Base-by-base conservation (phyloP, 2,888 invertebrate species). In the Erpobdella octoculata region DNA sequence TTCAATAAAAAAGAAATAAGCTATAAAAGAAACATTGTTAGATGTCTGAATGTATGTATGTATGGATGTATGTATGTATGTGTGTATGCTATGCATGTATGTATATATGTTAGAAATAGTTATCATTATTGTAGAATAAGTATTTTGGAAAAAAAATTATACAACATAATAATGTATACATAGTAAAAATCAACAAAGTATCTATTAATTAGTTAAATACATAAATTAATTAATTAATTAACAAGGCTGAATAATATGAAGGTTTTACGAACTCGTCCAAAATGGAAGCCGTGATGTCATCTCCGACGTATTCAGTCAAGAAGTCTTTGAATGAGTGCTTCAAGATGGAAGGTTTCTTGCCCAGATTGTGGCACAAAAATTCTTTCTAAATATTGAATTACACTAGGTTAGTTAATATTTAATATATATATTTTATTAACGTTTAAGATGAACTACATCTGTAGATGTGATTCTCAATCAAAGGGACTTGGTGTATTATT, bases 241-340 rank as follows among this genome's bases (percentile, higher is more conserved):
- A n/a, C n/a, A n/a, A n/a, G n/a, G n/a, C n/a, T n/a, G n/a, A n/a
- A n/a, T n/a, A n/a, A n/a, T n/a, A n/a, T n/a, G n/a, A n/a, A n/a
- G n/a, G n/a, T n/a, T n/a, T n/a, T n/a, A 68, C 65, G 21, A 12
- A 69, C 69, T 58, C 69, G 35, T 69, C 69, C 18, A 69, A 58
- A 35, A 69, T 33, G 25, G 69, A 53, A 36, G 35, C 31, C 46
- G 78, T 74, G 41, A 78, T 78, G 70, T 83, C 80, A 18, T 80
- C 78, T 5, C 89, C 90, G n/a, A 95, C 87, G 61, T 89, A 87
- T 76, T 95, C 93, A 0, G 87, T 86, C 15, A 96, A 86, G 75
- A 91, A 88, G 46, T 90, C 89, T 81, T 90, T 91, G 36, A 99
- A 85, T 81, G 95, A 94, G 81, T 93, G 95, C 78, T 90, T 91